Evolutionary conservation across 2,113 vertebrate species (phyloP), one percentile per base, ranked within the genome.

Genomic region (Chinchilla lanigera): DNA sequence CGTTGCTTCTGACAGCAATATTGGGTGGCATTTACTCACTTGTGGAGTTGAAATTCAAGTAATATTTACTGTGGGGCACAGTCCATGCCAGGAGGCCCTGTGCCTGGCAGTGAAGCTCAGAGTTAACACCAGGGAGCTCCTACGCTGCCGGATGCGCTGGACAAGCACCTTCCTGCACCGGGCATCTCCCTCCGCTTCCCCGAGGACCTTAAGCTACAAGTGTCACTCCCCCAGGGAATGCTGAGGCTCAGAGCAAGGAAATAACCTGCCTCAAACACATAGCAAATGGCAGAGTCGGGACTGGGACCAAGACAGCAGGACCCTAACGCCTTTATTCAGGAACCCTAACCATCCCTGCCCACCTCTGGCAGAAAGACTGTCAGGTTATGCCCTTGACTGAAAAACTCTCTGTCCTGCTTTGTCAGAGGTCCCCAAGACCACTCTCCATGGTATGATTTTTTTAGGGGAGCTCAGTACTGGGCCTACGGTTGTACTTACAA

Each of bases 101-200:
- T 19, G 54, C 54, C 65, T 89, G n/a, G 82, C 63, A 47, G 65
- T 0, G 26, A 50, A 33, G 73, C 0, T 0, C 5, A 10, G 50
- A 0, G 0, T 0, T 0, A 61, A 60, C 38, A 30, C n/a, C 35
- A 67, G 5, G 12, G 35, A n/a, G 35, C 47, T 82, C 61, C 11
- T 0, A 0, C 5, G 24, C 12, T 44, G 30, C 47, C 3, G 20
- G 33, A 14, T 26, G 38, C 0, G 0, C 0, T 4, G n/a, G 47
- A 17, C 65, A 58, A 33, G 73, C 11, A 22, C 2, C 47, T 69
- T 7, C 22, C 60, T 22, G 4, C 4, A 28, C 81, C 30, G 14
- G 90, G 93, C 19, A 28, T 8, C 82, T 54, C 22, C 7, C 20
- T 1, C 35, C 1, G 30, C 9, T 1, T 71, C 44, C 28, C 12